Conservation (phyloP, 2,888 invertebrate genomes). For the Leucoma salicis region DNA sequence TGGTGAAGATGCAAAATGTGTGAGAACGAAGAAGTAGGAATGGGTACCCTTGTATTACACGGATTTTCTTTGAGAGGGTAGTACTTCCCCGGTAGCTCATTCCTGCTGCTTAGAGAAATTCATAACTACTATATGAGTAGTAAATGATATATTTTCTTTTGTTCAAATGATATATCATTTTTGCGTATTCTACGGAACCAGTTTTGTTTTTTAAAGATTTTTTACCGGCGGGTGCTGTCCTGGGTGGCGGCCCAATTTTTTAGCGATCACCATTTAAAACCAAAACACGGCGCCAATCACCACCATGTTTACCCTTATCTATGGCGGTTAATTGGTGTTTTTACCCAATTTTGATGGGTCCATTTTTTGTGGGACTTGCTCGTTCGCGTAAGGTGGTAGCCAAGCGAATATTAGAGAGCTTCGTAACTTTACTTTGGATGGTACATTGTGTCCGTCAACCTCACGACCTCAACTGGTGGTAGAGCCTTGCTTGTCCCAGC, state of each 20-base stretch:
- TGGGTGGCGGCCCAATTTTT: slow-evolving; percentile 48
- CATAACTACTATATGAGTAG: no score
- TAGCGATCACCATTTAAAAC: slow-evolving; percentile 35
- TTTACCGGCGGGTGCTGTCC: slow-evolving; percentile 24
- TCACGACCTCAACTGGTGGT: no score
- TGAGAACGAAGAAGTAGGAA: no score
- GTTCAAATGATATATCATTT: no score
- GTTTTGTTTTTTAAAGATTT: background rate
- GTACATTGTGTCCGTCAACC: no score
- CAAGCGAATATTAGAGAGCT: background rate
- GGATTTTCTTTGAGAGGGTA: no score
- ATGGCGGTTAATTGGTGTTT: slow-evolving; percentile 63
- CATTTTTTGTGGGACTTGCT: slow-evolving; percentile 17
- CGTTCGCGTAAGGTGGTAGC: slow-evolving; percentile 60
- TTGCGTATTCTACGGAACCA: slow-evolving; percentile 21
- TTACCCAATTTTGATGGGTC: slow-evolving; percentile 40
- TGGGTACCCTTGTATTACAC: no score
- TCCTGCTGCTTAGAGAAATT: no score
- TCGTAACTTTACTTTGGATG: background rate
- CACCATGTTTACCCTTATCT: slow-evolving; percentile 52
- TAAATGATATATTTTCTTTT: no score
- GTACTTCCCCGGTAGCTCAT: no score
- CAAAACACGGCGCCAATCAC: slow-evolving; percentile 53
- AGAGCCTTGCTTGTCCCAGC: no score
- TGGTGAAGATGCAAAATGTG: no score